Percentiles rank a stretch among this genome's conserved stretches.
Conservation (phyloP, 2,888 invertebrate species). For the Octodonta nipae region DNA sequence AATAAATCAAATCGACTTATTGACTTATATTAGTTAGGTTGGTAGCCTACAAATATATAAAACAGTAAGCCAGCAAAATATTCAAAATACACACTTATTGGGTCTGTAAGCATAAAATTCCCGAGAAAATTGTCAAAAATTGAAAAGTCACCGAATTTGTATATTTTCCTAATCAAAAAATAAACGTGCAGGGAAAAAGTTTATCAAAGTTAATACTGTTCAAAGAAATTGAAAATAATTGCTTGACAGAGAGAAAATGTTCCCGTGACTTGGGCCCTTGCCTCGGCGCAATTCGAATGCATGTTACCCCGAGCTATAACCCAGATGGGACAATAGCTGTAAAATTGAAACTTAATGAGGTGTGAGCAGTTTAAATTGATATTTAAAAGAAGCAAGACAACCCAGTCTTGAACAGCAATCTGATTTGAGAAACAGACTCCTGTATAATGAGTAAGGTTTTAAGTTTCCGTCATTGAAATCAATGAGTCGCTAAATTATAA, state of each 20-base stretch:
- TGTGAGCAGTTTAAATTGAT: slow-evolving; percentile 40
- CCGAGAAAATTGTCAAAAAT: too few species aligned
- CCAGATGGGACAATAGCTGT: slow-evolving; percentile 40
- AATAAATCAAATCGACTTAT: too few species aligned
- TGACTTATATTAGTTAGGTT: too few species aligned
- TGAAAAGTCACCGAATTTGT: too few species aligned
- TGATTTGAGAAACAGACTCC: slow-evolving; percentile 37
- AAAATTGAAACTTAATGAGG: slow-evolving; percentile 40
- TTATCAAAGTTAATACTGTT: slow-evolving; percentile 11
- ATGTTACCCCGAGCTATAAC: slow-evolving; percentile 35
- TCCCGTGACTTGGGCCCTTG: not conserved
- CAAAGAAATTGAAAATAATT: slow-evolving; percentile 17
- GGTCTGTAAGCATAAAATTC: too few species aligned
- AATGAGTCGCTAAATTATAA: slow-evolving; percentile 35
- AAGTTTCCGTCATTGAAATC: slow-evolving; percentile 33
- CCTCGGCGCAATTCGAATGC: slow-evolving; percentile 30
- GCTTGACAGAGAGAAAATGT: slow-evolving; percentile 16
- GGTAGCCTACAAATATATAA: too few species aligned
- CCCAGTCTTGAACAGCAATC: slow-evolving; percentile 36
- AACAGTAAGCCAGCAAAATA: too few species aligned
- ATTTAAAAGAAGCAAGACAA: slow-evolving; percentile 39
- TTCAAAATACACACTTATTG: too few species aligned
- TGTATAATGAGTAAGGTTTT: slow-evolving; percentile 31
- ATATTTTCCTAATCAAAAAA: too few species aligned
- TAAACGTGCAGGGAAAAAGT: too few species aligned